These are phyloP conservation scores for Peromyscus polionotus DNA, from an alignment of 2,113 vertebrate genomes.

Conservation along the genomic window DNA sequence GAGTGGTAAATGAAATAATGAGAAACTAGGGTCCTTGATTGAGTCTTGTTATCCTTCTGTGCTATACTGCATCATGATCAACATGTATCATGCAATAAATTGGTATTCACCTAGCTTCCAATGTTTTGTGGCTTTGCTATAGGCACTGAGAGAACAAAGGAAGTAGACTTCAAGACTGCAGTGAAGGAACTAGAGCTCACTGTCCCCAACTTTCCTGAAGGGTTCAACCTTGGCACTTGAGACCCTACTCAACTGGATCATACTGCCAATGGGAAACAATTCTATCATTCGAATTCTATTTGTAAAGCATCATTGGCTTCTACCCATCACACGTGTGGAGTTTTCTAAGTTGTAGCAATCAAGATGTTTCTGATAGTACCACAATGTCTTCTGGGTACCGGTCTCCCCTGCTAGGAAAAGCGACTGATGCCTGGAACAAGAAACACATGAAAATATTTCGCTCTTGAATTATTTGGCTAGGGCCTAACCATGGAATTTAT, in stretches of 20 bases:
- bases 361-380: neutral
- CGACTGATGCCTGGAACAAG: neutral
- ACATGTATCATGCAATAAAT: neutral
- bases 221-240: neutral
- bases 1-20: neutral
- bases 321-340: fast-evolving
- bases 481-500: neutral
- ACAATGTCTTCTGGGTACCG: neutral
- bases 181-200: fast-evolving
- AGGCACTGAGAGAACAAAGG: neutral
- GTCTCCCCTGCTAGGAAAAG: neutral
- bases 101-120: neutral
- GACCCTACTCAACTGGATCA: neutral
- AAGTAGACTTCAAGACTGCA: neutral
- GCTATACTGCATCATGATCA: neutral
- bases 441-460: too few relatives aligned
- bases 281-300: neutral
- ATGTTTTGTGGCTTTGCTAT: neutral
- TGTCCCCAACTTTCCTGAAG: too few relatives aligned
- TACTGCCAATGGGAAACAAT: fast-evolving
- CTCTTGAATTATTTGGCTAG: neutral
- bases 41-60: neutral
- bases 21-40: neutral
- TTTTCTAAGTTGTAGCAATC: neutral
- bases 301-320: neutral